These are phyloP conservation scores for Calonectris borealis DNA, from an alignment of 2,113 vertebrate species.

Conservation along the genomic window DNA sequence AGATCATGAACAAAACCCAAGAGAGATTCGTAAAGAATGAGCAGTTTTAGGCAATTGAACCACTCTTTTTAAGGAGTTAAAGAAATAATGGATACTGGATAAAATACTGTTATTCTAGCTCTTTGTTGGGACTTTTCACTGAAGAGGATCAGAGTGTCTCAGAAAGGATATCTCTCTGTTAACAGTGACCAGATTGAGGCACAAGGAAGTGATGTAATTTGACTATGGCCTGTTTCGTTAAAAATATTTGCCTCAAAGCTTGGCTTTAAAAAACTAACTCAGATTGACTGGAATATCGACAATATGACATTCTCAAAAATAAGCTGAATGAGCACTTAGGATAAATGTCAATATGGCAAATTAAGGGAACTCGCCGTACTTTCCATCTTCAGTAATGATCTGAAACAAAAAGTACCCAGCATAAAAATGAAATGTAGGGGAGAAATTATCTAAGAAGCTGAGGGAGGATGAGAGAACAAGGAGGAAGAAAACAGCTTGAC, in stretches of 20 bases:
- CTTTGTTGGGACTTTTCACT: not conserved
- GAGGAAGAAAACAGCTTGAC: not conserved
- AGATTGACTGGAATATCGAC: not conserved
- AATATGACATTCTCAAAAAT: not conserved
- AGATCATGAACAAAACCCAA: not conserved
- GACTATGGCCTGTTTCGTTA: not conserved
- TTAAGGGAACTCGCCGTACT: not conserved
- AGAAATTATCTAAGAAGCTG: not conserved
- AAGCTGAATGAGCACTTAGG: not conserved
- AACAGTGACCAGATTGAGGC: not conserved
- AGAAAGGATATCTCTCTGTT: not conserved
- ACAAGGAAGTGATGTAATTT: not conserved
- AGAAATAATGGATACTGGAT: not conserved
- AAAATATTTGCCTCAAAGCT: not conserved
- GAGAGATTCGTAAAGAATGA: not conserved
- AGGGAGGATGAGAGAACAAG: not conserved
- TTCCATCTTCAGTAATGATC: not conserved
- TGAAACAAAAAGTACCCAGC: not conserved
- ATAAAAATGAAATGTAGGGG: not conserved
- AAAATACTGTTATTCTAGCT: not conserved
- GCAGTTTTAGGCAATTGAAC: not conserved
- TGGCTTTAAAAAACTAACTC: not conserved
- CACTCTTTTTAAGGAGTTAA: not conserved
- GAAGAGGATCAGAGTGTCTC: not conserved
- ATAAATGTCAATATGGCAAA: conserved; percentile 12